Percentiles rank a stretch among this genome's conserved stretches.
Evolutionary conservation across 2,113 vertebrate species (phyloP).

Genomic region (Atlantisia rogersi): DNA sequence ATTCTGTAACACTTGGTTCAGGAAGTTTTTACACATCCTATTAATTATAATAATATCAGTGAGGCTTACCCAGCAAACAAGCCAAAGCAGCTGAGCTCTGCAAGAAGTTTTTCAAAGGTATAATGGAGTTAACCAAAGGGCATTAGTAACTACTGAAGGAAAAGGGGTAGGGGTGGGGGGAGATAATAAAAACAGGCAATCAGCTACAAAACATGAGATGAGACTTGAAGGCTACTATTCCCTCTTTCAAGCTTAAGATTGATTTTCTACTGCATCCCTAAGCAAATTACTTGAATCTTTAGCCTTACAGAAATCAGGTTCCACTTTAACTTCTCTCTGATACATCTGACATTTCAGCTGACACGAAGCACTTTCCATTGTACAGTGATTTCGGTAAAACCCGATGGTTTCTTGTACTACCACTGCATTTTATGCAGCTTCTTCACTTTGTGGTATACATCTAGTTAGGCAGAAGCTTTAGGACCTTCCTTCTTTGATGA

Average conservation of each 20-base stretch:
- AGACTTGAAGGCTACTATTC: slow-evolving; percentile 55
- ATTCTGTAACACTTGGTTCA: background rate
- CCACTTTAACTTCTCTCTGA: slow-evolving; percentile 46
- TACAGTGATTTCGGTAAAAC: background rate
- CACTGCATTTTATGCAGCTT: background rate
- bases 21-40: slow-evolving; percentile 42
- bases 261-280: slow-evolving; percentile 60
- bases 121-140: slow-evolving; percentile 60
- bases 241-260: slow-evolving; percentile 57
- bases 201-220: slow-evolving; percentile 47
- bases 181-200: slow-evolving; percentile 54
- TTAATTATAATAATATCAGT: slow-evolving; percentile 55
- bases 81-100: slow-evolving; percentile 57
- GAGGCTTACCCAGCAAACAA: slow-evolving; percentile 62
- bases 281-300: slow-evolving; percentile 52
- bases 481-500: background rate
- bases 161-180: background rate
- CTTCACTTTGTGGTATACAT: background rate
- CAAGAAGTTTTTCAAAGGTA: slow-evolving; percentile 61
- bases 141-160: slow-evolving; percentile 40
- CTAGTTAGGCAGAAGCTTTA: background rate
- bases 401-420: background rate
- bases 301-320: slow-evolving; percentile 45
- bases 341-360: slow-evolving; percentile 48
- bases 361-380: background rate